These are phyloP conservation scores for Drosophila incognita DNA, from an alignment of 2,888 invertebrate genomes.

Conservation along the genomic window DNA sequence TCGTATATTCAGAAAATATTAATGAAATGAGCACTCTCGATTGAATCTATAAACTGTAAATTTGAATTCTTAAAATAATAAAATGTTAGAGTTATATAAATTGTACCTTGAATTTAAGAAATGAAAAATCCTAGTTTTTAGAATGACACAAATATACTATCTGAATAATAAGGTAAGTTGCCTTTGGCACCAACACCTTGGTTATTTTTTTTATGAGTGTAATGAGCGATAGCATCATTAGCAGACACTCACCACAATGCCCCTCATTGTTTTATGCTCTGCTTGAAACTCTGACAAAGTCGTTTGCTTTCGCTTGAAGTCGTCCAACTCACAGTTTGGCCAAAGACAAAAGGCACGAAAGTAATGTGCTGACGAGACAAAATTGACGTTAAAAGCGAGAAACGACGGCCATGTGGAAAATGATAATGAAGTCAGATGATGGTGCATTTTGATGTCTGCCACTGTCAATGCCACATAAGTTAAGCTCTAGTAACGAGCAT, in stretches of 20 bases:
- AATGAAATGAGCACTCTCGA: too few species aligned
- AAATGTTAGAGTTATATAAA: not conserved
- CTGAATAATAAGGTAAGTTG: not conserved
- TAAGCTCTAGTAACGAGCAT: constrained; percentile 19
- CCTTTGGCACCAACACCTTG: not conserved
- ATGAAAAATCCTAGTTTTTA: not conserved
- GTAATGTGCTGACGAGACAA: constrained; percentile 24
- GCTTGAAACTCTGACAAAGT: constrained; percentile 1
- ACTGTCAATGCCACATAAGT: constrained; percentile 24
- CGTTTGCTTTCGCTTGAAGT: constrained; percentile 7
- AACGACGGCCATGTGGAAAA: constrained; percentile 1
- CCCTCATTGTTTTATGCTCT: not conserved
- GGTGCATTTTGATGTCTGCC: constrained; percentile 36
- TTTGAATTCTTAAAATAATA: not conserved
- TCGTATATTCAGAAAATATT: too few species aligned
- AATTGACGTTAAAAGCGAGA: constrained; percentile 26
- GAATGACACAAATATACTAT: not conserved
- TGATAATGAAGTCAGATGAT: constrained; percentile 22
- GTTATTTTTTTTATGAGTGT: not conserved
- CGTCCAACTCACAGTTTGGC: constrained; percentile 2
- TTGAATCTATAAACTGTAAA: not conserved
- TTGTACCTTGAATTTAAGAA: not conserved
- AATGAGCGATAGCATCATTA: constrained; percentile 2
- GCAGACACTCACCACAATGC: not conserved
- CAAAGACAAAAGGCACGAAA: constrained; percentile 28